Evolutionary conservation across 2,888 invertebrate species (phyloP).

Genomic region (Nemotelus nigrinus): DNA sequence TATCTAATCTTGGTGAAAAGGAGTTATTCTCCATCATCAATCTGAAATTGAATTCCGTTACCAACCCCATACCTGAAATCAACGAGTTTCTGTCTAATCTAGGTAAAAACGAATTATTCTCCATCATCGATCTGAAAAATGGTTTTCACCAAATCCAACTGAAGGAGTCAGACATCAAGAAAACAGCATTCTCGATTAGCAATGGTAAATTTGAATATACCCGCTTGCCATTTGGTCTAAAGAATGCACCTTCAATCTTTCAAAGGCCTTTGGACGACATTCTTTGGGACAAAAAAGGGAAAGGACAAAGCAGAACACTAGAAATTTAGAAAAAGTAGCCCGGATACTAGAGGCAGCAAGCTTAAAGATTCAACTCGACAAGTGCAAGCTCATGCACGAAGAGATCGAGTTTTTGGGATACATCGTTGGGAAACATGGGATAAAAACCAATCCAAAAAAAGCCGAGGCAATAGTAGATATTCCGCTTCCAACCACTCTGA

Average conservation of each 20-base stretch:
- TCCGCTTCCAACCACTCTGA: conserved; percentile 21
- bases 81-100: conserved; percentile 30
- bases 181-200: conserved; percentile 45
- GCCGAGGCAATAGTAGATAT: conserved; percentile 44
- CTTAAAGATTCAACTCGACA: conserved; percentile 31
- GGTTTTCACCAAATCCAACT: too few species aligned
- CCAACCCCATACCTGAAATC: neutral
- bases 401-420: conserved; percentile 46
- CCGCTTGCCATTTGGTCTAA: conserved; percentile 31
- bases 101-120: too few species aligned
- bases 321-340: conserved; percentile 1
- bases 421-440: neutral
- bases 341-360: conserved; percentile 49
- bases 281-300: neutral
- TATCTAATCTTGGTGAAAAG: neutral
- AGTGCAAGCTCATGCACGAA: conserved; percentile 28
- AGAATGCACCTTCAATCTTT: conserved; percentile 37
- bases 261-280: conserved; percentile 11
- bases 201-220: conserved; percentile 48
- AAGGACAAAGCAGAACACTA: neutral
- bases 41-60: neutral
- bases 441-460: conserved; percentile 39
- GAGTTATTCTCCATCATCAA: neutral
- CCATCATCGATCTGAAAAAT: too few species aligned
- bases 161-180: too few species aligned